These are phyloP conservation scores for Celastrina argiolus DNA, from an alignment of 2,888 invertebrate genomes.

Conservation along the genomic window DNA sequence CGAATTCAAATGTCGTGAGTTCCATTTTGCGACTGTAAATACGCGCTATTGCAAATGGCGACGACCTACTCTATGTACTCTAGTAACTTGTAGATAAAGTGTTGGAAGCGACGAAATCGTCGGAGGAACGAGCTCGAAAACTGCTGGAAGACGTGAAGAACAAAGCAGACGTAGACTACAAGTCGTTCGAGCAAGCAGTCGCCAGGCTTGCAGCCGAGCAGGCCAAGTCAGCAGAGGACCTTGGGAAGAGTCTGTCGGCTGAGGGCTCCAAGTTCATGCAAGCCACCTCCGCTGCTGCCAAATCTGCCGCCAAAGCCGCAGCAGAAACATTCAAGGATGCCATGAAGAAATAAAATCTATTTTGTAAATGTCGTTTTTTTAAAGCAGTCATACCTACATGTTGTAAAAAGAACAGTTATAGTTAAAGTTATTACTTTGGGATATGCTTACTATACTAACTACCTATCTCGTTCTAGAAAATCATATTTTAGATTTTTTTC, in stretches of 20 bases:
- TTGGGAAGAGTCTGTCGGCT: slow-evolving; percentile 38
- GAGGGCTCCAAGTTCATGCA: slow-evolving; percentile 42
- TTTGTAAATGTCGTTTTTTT: neutral
- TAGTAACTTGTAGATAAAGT: neutral
- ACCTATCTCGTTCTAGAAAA: too few relatives aligned
- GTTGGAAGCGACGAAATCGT: slow-evolving; percentile 31
- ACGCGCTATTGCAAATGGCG: too few relatives aligned
- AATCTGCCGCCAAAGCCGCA: slow-evolving; percentile 41
- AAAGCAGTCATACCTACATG: too few relatives aligned
- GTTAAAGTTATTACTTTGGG: too few relatives aligned
- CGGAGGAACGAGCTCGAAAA: slow-evolving; percentile 43
- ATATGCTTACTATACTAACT: too few relatives aligned
- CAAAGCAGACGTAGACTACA: slow-evolving; percentile 36
- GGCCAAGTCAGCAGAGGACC: slow-evolving; percentile 39
- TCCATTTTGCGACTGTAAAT: too few relatives aligned
- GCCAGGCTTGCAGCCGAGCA: slow-evolving; percentile 41
- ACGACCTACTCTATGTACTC: neutral
- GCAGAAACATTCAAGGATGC: slow-evolving; percentile 45
- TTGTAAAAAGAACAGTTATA: too few relatives aligned
- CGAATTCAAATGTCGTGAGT: too few relatives aligned
- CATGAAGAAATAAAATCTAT: slow-evolving; percentile 28
- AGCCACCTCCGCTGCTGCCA: slow-evolving; percentile 42
- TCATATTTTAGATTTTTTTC: too few relatives aligned
- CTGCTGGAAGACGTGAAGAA: slow-evolving; percentile 39
- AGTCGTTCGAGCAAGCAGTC: slow-evolving; percentile 45